Base-by-base conservation (phyloP, 2,797 vertebrate genomes). In the Mormyrops attenuatus region DNA sequence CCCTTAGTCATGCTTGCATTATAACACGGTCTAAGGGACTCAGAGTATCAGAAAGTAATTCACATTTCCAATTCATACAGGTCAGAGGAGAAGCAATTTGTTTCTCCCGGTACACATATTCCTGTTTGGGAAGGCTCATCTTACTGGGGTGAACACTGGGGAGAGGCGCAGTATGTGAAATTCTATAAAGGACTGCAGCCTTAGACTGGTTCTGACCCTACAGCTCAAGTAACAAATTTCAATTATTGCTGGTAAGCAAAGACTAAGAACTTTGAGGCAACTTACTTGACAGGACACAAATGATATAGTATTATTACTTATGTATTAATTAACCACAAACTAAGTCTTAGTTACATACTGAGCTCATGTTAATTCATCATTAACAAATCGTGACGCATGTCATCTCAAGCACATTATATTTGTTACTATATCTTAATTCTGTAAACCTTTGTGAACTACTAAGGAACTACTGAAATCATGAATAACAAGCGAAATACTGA, bases 111-210 rank as follows among this genome's bases (percentile, higher is more conserved):
- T 55, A 60, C 30, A 52, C 50, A 11, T 57, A 11, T 87, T 38
- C 34, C 50, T 60, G 26, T 41, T 85, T 34, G 53, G 85, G 53
- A 41, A 87, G 85, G 85, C 85, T n/a, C 30, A 87, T 87, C 85
- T 53, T 41, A 57, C 52, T 38, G 30, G 0, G 47, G 47, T 55
- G 85, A 53, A 53, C 38, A 9, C 34, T 30, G 26, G 9, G 44
- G 20, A 85, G 82, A 26, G 82, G 0, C 49, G 0, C 20, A 3
- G 5, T 47, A 85, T 30, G n/a, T 52, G 3, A 85, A 52, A 85
- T 85, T 49, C 22, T 50, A 3, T 49, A 22, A 50, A 49, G 11
- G n/a, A 85, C 0, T 7, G 4, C 41, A 49, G 44, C 41, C 3
- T 84, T 15, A 49, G 5, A 44, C 17, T 20, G 30, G 15, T 8